Evolutionary conservation across 2,888 invertebrate species (phyloP).

Genomic region (Eupithecia insigniata): DNA sequence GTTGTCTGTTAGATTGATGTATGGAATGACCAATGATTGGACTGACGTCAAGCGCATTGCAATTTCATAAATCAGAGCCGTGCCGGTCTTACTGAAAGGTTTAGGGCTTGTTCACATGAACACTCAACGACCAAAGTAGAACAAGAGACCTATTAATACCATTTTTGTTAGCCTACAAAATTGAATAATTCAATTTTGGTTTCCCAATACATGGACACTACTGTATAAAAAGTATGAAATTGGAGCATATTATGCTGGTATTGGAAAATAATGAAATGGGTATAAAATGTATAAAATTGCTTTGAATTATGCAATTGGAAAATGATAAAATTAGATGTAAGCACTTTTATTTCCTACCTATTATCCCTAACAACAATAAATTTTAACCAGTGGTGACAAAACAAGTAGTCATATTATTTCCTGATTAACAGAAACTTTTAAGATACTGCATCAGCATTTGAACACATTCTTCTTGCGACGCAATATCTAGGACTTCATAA

Average conservation of each 20-base stretch:
- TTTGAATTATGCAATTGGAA: too few relatives aligned
- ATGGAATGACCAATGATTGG: slow-evolving; percentile 58
- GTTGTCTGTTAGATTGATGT: slow-evolving; percentile 67
- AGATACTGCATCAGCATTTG: background rate
- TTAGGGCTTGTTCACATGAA: background rate
- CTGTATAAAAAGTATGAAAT: too few relatives aligned
- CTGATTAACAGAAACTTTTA: background rate
- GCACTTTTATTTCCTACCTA: too few relatives aligned
- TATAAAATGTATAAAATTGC: too few relatives aligned
- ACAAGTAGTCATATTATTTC: background rate
- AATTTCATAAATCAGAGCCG: slow-evolving; percentile 63
- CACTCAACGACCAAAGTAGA: background rate
- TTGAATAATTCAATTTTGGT: too few relatives aligned
- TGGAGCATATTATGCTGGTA: too few relatives aligned
- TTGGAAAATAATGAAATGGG: too few relatives aligned
- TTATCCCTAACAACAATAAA: too few relatives aligned
- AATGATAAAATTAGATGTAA: too few relatives aligned
- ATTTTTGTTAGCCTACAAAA: too few relatives aligned
- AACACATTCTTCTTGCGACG: background rate
- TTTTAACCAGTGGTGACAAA: too few relatives aligned
- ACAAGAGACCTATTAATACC: background rate
- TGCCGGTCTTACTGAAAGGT: slow-evolving; percentile 9
- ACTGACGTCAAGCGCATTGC: slow-evolving; percentile 56
- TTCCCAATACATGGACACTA: too few relatives aligned
- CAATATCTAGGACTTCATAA: background rate